Evolutionary conservation across 1,140 invertebrate species (phyloP).

Genomic region (Chlorops oryzae): DNA sequence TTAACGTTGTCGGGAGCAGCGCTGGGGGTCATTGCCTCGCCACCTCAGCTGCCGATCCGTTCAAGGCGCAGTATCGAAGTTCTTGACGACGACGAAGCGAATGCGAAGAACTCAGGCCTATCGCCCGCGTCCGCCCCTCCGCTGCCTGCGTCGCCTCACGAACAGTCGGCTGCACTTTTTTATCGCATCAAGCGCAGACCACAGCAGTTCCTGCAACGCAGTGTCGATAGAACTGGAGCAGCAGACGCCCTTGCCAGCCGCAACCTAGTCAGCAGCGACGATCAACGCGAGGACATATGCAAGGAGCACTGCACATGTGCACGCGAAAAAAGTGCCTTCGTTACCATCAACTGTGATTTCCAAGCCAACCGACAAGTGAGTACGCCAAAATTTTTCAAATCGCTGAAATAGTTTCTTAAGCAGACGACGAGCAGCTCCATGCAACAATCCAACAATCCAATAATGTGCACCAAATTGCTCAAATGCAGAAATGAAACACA

Average conservation of each 20-base stretch:
- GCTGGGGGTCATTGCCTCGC: background rate
- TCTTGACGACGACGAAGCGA: too few species aligned
- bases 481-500: too few species aligned
- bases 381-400: too few species aligned
- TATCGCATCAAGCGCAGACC: constrained; percentile 3
- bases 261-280: constrained; percentile 2
- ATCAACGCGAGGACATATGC: constrained; percentile 7
- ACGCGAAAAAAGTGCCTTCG: constrained; percentile 1
- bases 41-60: background rate
- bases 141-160: too few species aligned
- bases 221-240: background rate
- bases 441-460: too few species aligned
- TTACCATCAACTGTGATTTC: constrained; percentile 8
- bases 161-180: constrained; percentile 2
- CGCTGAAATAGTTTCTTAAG: too few species aligned
- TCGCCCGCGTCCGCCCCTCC: too few species aligned
- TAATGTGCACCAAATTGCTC: too few species aligned
- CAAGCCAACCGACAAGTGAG: constrained; percentile 5
- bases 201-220: constrained; percentile 4
- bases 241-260: background rate
- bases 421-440: too few species aligned
- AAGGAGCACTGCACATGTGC: constrained; percentile 3
- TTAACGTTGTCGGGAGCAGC: too few species aligned
- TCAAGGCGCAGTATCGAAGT: too few species aligned
- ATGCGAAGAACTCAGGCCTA: too few species aligned